phyloP scores from a whole-genome alignment of 1,140 invertebrate genomes.

The Sipha flava region DNA sequence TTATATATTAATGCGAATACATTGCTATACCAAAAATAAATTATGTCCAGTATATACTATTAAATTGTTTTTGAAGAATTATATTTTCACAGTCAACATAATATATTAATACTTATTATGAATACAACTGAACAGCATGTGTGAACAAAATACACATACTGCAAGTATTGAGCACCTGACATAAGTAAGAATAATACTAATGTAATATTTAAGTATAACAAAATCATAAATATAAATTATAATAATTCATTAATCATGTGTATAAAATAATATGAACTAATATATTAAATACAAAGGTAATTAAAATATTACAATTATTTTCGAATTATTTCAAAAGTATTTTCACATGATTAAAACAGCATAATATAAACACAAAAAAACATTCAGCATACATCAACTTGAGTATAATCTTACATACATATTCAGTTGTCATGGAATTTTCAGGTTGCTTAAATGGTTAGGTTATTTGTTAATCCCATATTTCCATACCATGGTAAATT shows the following conservation, averaged over 20 bases:
- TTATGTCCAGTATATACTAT: too few species aligned
- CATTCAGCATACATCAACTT: too few species aligned
- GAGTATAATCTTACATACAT: neutral
- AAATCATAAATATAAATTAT: neutral
- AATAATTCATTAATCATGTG: neutral
- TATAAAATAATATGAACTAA: neutral
- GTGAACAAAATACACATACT: neutral
- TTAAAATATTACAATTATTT: neutral
- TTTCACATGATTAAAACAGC: neutral
- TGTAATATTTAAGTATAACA: neutral
- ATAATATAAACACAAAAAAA: neutral
- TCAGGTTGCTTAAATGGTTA: neutral
- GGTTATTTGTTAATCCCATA: too few species aligned
- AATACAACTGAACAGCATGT: neutral
- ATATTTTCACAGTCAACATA: too few species aligned
- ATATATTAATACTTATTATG: neutral
- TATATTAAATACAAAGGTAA: neutral
- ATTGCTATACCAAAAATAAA: too few species aligned
- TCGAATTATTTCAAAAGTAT: neutral
- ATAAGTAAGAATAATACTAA: neutral
- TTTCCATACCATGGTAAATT: too few species aligned
- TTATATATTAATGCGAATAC: too few species aligned
- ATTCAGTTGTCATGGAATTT: neutral
- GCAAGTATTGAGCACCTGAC: constrained; percentile 1
- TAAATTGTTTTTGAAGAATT: too few species aligned